Conservation (phyloP, 2,113 vertebrate genomes). For the Vombatus ursinus region DNA sequence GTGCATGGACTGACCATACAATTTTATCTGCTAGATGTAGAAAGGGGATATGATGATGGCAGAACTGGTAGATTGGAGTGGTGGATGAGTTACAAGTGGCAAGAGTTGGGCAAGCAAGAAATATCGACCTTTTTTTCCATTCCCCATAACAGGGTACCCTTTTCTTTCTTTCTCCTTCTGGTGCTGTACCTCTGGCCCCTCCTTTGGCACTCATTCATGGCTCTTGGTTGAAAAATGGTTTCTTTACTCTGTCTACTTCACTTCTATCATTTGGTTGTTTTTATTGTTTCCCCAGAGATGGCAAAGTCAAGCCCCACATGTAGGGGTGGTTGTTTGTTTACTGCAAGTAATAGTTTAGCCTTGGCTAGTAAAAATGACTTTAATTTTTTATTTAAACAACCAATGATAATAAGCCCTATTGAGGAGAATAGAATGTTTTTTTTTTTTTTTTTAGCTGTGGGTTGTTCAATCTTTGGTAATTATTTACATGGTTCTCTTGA, state of each 20-base stretch:
- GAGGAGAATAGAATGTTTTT: neutral
- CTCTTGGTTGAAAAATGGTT: neutral
- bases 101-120: neutral
- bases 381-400: neutral
- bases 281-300: neutral
- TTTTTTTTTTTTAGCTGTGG: neutral
- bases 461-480: constrained; percentile 9
- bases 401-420: neutral
- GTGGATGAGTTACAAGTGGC: neutral
- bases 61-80: neutral
- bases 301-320: neutral
- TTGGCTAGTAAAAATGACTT: neutral
- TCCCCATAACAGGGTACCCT: neutral
- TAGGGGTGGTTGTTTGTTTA: neutral
- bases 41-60: neutral
- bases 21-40: neutral
- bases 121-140: neutral
- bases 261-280: neutral
- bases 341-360: neutral
- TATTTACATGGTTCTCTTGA: constrained; percentile 36
- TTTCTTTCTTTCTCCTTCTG: neutral
- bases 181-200: neutral
- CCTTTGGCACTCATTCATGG: neutral
- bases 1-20: neutral
- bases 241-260: neutral